Base-by-base conservation (phyloP, 1,140 invertebrate species). In the Temnothorax longispinosus region DNA sequence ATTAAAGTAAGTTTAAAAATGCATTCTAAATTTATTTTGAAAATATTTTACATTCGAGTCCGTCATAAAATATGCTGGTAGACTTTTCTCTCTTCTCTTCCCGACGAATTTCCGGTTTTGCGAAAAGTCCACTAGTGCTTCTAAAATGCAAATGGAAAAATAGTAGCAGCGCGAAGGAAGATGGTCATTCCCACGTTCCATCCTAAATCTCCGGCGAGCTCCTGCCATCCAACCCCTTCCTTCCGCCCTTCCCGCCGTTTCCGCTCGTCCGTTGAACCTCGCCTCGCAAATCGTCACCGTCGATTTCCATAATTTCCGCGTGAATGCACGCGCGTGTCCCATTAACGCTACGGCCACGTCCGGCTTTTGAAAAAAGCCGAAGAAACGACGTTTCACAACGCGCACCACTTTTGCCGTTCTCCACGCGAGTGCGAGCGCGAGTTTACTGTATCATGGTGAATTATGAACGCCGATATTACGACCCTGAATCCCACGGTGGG, bases 261-360 rank as follows among this genome's bases (percentile, higher is more conserved):
- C 85, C 78, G 78, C 78, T 54, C 60, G 60, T 65, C 65, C 72
- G 32, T 41, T 52, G 52, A 71, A 69, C 18, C 64, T 69, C 64
- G 21, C 38, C 41, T 58, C 58, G 58, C 75, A 76, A 77, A 87
- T 89, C 87, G 87, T 88, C 87, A 77, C 65, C 85, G 87, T 69
- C 71, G 44, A 90, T 90, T 90, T 90, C 81, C 88, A 88, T 90
- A 90, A 90, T 89, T 88, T 87, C 89, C 86, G 86, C 86, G 88
- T 62, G 86, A 90, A 75, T 87, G 89, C 80, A 82, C 74, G 88
- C 88, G 89, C 86, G 86, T 86, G 88, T 75, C 80, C 86, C 88
- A 89, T 90, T 90, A 89, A 89, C 88, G 78, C n/a, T 56, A 2
- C 52, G 11, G 64, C 35, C 60, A 82, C 72, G 85, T 75, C 78